phyloP scores from a whole-genome alignment of 2,113 vertebrate genomes.

The Sinocyclocheilus grahami region DNA sequence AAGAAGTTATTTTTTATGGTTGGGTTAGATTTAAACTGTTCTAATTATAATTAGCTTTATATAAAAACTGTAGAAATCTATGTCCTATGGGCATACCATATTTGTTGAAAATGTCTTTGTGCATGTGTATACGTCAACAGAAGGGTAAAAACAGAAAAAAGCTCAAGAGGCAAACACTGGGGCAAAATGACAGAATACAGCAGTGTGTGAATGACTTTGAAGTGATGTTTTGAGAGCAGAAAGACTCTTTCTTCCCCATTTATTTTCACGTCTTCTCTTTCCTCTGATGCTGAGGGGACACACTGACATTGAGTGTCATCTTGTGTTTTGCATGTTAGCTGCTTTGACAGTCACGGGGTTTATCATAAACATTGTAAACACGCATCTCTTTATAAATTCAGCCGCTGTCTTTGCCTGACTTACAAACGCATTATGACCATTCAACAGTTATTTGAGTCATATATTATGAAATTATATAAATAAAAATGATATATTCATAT shows the following conservation, averaged over 20 bases:
- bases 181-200: slow-evolving; percentile 24
- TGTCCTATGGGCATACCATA: neutral
- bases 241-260: neutral
- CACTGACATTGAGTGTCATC: slow-evolving; percentile 16
- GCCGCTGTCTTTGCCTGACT: slow-evolving; percentile 2
- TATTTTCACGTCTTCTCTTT: neutral
- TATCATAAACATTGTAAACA: slow-evolving; percentile 13
- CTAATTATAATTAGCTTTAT: neutral
- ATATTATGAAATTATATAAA: no score
- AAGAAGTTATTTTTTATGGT: no score
- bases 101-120: slow-evolving; percentile 12
- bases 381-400: neutral
- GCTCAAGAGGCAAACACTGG: neutral
- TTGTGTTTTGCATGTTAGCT: slow-evolving; percentile 11
- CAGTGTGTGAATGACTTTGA: slow-evolving; percentile 1
- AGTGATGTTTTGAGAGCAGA: slow-evolving; percentile 21
- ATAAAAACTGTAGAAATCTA: neutral
- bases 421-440: neutral
- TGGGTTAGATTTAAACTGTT: neutral
- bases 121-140: no score
- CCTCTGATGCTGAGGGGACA: slow-evolving; percentile 6
- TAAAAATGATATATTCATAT: no score
- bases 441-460: neutral
- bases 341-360: slow-evolving; percentile 6
- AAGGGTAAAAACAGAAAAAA: neutral